A percentile compares a stretch with the other conserved stretches of the same genome.
These are phyloP conservation scores for Toxotes lorentzi DNA, from an alignment of 2,797 vertebrate species.

Conservation along the genomic window DNA sequence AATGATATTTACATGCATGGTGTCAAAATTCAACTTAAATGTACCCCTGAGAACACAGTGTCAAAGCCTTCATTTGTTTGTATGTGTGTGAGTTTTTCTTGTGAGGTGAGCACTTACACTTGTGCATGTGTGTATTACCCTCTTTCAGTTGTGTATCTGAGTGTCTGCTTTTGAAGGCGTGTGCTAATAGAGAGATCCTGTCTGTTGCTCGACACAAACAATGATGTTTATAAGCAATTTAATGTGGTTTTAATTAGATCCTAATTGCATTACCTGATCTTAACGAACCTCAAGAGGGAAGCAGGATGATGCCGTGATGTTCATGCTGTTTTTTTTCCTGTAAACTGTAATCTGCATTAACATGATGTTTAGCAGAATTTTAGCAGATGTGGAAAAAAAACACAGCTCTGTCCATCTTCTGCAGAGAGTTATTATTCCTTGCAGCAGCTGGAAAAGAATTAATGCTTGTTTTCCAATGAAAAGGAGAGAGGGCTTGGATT, in stretches of 20 bases:
- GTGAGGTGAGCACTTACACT: neutral
- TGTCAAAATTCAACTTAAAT: too few species aligned
- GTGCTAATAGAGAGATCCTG: constrained; percentile 63
- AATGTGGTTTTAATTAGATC: constrained; percentile 74
- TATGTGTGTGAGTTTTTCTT: constrained; percentile 3
- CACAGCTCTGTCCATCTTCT: constrained; percentile 5
- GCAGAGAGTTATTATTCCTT: neutral
- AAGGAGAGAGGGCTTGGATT: neutral
- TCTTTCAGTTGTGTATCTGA: neutral
- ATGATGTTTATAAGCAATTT: constrained; percentile 55
- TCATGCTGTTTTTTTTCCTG: constrained; percentile 18
- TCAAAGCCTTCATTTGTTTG: neutral
- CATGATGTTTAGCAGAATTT: constrained; percentile 10
- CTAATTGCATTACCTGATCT: constrained; percentile 79
- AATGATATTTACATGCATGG: too few species aligned
- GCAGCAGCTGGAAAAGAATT: neutral
- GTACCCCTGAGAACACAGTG: too few species aligned
- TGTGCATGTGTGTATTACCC: neutral
- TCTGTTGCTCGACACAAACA: constrained; percentile 49
- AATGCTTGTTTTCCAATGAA: neutral
- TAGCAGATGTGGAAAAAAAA: constrained; percentile 1
- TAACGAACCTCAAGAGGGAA: constrained; percentile 61
- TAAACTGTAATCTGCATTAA: constrained; percentile 48
- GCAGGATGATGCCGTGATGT: constrained; percentile 21
- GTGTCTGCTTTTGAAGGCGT: constrained; percentile 17